A percentile compares a stretch with the other conserved stretches of the same genome.
Conservation (phyloP, 2,113 vertebrate species). For the Neoarius graeffei region DNA sequence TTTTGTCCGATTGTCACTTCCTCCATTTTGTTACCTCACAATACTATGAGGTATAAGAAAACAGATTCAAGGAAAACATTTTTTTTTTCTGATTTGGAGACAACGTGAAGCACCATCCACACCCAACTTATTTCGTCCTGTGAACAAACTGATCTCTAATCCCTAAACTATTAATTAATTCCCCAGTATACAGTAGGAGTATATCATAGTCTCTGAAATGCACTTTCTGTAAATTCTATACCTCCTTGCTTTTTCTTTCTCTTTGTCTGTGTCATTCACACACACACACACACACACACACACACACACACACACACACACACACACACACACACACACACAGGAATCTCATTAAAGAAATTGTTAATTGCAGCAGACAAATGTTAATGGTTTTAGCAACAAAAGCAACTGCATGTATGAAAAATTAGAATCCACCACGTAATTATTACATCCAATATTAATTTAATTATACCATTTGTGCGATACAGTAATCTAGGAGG, state of each 20-base stretch:
- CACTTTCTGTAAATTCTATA: not conserved
- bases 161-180: not conserved
- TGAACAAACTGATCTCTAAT: not conserved
- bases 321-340: slow-evolving; percentile 72
- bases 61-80: not conserved
- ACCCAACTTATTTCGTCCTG: not conserved
- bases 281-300: slow-evolving; percentile 79
- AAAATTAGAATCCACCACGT: slow-evolving; percentile 82
- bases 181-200: not conserved
- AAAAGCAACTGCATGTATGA: slow-evolving; percentile 82
- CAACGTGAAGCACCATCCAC: not conserved
- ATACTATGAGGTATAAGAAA: not conserved
- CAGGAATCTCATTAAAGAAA: slow-evolving; percentile 92
- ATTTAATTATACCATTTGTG: slow-evolving; percentile 81
- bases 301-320: slow-evolving; percentile 70
- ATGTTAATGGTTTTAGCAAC: slow-evolving; percentile 84
- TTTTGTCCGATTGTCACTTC: not conserved
- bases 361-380: slow-evolving; percentile 88
- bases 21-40: not conserved
- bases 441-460: slow-evolving; percentile 84
- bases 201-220: not conserved
- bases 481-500: slow-evolving; percentile 73
- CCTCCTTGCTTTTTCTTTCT: not conserved
- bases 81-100: not conserved
- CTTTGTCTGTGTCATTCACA: slow-evolving; percentile 55